Percentiles rank a stretch among this genome's conserved stretches.
phyloP scores from a whole-genome alignment of 2,888 invertebrate genomes.

The Tenthredo scrophulariae region DNA sequence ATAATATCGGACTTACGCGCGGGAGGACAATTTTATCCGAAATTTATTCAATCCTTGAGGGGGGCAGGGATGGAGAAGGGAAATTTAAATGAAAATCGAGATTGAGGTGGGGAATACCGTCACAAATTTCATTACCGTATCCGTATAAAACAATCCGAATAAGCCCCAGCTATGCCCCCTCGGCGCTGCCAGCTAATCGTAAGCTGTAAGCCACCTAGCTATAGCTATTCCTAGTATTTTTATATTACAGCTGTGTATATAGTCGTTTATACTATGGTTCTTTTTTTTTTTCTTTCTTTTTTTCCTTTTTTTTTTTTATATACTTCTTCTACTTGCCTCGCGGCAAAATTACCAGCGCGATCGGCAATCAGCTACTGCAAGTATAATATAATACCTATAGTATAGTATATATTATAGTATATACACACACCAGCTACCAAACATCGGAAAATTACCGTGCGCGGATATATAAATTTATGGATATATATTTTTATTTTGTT shows the following conservation, averaged over 20 bases:
- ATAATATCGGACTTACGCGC: not conserved
- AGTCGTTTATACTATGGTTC: not conserved
- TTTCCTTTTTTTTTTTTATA: too few relatives aligned
- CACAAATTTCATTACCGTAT: not conserved
- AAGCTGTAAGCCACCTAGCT: not conserved
- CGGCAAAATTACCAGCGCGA: not conserved
- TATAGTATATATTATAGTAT: too few relatives aligned
- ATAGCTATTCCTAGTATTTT: not conserved
- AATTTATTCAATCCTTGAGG: not conserved
- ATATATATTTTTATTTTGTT: too few relatives aligned
- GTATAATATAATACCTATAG: not conserved
- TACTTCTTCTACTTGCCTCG: not conserved
- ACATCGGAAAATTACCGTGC: slow-evolving; percentile 4
- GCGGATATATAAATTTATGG: not conserved
- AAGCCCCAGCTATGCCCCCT: not conserved
- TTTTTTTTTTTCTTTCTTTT: not conserved
- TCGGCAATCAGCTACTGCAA: not conserved
- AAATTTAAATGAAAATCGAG: not conserved
- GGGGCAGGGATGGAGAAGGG: not conserved
- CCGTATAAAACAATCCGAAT: not conserved
- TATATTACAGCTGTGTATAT: not conserved
- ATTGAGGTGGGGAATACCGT: not conserved
- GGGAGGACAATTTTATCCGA: not conserved
- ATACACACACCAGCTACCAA: not conserved
- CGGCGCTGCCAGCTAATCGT: not conserved